A percentile compares a stretch with the other conserved stretches of the same genome.
Conservation (phyloP, 2,797 vertebrate genomes). For the Thalassophryne amazonica region DNA sequence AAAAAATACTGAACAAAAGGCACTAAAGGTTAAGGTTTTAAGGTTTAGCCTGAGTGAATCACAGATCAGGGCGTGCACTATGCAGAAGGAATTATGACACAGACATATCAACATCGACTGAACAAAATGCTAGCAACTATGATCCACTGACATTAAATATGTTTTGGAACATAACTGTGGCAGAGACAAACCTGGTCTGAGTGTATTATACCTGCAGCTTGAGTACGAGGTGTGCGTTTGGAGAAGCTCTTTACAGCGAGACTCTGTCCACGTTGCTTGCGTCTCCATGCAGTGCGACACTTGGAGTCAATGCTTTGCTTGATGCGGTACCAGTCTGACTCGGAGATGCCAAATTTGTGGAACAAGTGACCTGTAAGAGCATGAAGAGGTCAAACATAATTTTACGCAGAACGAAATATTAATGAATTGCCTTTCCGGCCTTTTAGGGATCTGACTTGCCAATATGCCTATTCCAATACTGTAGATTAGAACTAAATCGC, state of each 20-base stretch:
- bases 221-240: constrained; percentile 84
- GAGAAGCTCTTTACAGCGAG: constrained; percentile 98
- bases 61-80: too few relatives aligned
- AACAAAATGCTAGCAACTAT: too few relatives aligned
- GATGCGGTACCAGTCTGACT: constrained; percentile 98
- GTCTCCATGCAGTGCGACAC: constrained; percentile 96
- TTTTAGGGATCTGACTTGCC: too few relatives aligned
- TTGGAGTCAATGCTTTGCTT: constrained; percentile 99
- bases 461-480: not conserved
- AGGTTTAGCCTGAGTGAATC: too few relatives aligned
- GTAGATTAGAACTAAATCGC: not conserved
- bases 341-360: constrained; percentile 92
- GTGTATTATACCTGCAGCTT: constrained; percentile 69
- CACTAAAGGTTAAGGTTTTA: too few relatives aligned
- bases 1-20: too few relatives aligned
- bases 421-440: not conserved
- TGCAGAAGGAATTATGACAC: too few relatives aligned
- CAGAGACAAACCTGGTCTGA: too few relatives aligned
- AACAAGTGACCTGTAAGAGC: constrained; percentile 89
- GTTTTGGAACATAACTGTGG: too few relatives aligned
- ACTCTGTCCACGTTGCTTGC: constrained; percentile 96
- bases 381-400: constrained; percentile 9
- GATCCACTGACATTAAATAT: too few relatives aligned
- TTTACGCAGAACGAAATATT: not conserved
- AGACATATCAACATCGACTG: too few relatives aligned